A percentile compares a stretch with the other conserved stretches of the same genome.
Conservation (phyloP, 2,888 invertebrate genomes). For the Agrotis segetum region DNA sequence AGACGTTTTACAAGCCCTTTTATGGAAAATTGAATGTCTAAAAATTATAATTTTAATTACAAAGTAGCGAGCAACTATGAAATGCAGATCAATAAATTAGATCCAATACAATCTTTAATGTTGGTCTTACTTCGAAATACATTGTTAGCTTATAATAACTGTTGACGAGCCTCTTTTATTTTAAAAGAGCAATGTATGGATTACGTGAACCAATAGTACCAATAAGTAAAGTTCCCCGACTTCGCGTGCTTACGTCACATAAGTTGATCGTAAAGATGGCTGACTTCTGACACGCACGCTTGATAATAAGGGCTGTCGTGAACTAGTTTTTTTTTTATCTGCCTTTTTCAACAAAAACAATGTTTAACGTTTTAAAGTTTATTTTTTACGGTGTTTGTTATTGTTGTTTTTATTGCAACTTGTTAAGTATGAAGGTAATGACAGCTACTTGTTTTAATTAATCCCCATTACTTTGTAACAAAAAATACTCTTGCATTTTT, state of each 20-base stretch:
- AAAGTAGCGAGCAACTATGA: not conserved
- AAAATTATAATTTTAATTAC: conserved; percentile 24
- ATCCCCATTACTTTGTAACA: conserved; percentile 12
- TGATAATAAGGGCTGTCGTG: conserved; percentile 58
- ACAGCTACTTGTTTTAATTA: conserved; percentile 49
- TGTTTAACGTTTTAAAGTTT: conserved; percentile 46
- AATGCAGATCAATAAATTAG: conserved; percentile 18
- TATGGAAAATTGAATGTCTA: not conserved
- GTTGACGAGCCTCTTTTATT: not conserved
- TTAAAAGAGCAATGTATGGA: conserved; percentile 33
- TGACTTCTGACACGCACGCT: conserved; percentile 55
- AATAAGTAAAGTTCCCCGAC: conserved; percentile 41
- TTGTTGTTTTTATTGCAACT: conserved; percentile 56
- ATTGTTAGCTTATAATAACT: conserved; percentile 7
- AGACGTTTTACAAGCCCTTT: conserved; percentile 2
- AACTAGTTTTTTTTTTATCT: conserved; percentile 51
- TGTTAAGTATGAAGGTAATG: conserved; percentile 52
- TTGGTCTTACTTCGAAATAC: not conserved
- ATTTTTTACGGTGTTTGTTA: conserved; percentile 39
- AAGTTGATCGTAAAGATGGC: conserved; percentile 65
- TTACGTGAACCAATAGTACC: conserved; percentile 13
- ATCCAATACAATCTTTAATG: not conserved
- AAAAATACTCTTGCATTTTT: not conserved
- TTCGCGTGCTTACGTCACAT: conserved; percentile 67
- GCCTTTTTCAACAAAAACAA: conserved; percentile 55